Evolutionary conservation across 1,140 invertebrate species (phyloP), one percentile per base, ranked within the genome.

Genomic region (Alviniconcha marisindica): DNA sequence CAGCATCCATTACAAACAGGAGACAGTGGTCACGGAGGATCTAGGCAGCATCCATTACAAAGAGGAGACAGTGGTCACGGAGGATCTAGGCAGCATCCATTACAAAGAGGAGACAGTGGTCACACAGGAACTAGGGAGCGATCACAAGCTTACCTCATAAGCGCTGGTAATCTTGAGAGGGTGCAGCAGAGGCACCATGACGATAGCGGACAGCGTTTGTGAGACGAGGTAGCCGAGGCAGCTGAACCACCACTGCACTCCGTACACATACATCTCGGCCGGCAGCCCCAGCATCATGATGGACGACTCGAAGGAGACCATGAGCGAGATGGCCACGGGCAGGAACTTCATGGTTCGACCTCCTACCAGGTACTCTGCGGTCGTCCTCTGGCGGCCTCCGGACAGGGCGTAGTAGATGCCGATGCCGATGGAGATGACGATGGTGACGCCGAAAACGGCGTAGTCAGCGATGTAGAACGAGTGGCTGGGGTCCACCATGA

Each of bases 371-470:
- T 96, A 97, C 89, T 97, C 96, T 83, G 95, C 95, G 40, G 95
- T 96, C 1, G 97, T 98, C 93, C 96, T 96, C 92, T 98, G 97
- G 90, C 95, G 96, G 0, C 96, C 97, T n/a, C 95, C 97, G 28
- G 95, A 96, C 85, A 97, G 96, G 83, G 96, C 94, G 90, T 97
- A 97, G 91, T 96, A 97, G 0, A 97, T 94, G 0, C 97, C 97
- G 77, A 97, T 96, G 7, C 94, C 94, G 82, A 96, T 95, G 15
- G 91, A 92, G 24, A 92, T 83, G 21, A 87, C 42, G 31, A 92
- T 88, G 14, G 88, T 88, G 0, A 87, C 33, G 5, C 77, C 83
- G 83, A 92, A 92, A 0, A 91, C 86, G 12, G 83, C 77, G 82
- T 89, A 91, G 71, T 92, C 91, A 1, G 84, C 86, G n/a, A 88